Evolutionary conservation across 2,113 vertebrate species (phyloP).

Genomic region (Xyrauchen texanus): DNA sequence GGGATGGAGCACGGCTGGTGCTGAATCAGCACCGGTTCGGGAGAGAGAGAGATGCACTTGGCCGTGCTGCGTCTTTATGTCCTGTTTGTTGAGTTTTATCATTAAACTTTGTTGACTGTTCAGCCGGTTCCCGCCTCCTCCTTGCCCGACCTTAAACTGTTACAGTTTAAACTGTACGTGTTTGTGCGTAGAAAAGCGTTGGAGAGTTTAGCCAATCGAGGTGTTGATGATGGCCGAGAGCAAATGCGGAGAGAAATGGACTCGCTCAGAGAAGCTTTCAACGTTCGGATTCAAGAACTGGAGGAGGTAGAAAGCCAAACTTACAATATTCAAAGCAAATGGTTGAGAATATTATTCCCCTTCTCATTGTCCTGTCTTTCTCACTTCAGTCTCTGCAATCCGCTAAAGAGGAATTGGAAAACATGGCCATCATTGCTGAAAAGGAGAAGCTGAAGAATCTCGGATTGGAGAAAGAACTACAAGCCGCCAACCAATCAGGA

Average conservation of each 20-base stretch:
- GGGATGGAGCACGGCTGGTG: no score
- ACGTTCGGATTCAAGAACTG: conserved; percentile 75
- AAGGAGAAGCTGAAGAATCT: conserved; percentile 82
- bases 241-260: conserved; percentile 80
- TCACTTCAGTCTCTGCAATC: conserved; percentile 77
- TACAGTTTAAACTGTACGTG: not conserved
- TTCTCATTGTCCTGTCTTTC: conserved; percentile 27
- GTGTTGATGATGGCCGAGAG: conserved; percentile 79
- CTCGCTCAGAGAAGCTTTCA: conserved; percentile 75
- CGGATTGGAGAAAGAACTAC: conserved; percentile 82
- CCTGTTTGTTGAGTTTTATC: no score
- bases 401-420: conserved; percentile 83
- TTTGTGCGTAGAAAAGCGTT: conserved; percentile 82
- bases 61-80: no score
- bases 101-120: no score
- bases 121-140: no score
- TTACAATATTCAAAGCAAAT: not conserved
- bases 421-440: conserved; percentile 80
- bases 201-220: conserved; percentile 85
- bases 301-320: conserved; percentile 72
- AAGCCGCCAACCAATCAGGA: conserved; percentile 60
- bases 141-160: no score
- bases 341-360: not conserved
- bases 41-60: no score
- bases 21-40: no score